Base-by-base conservation (phyloP, 2,113 vertebrate genomes). In the Canis aureus region DNA sequence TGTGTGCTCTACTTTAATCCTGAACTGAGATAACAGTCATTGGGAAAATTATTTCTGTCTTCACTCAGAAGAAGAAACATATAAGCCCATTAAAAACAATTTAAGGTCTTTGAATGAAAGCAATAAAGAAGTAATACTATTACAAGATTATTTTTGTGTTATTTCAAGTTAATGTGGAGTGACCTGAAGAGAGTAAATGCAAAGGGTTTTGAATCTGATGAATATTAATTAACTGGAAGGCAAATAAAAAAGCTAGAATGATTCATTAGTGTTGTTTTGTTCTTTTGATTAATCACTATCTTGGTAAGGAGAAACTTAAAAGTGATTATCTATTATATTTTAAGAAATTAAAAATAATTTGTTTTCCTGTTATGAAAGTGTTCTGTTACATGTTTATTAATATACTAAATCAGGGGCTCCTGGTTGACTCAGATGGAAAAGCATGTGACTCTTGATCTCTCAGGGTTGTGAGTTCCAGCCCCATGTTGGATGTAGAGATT, bases 1-100 rank as follows among this genome's bases (percentile, higher is more conserved):
- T 73, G 12, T 86, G 60, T 79, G 35, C 67, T 89, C 17, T 49
- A 53, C 64, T 95, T 89, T 95, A 93, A 95, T 92, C 66, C 35
- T 64, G 67, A 95, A 53, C 59, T 74, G 69, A 95, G 92, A 88
- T 80, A 90, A 93, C 87, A 92, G 85, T 84, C 67, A 53, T 96
- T 73, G 73, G 66, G 66, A 95, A 92, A 83, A 94, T 93, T 91
- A 95, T 93, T 97, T 95, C 64, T 96, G 78, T 88, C 51, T 89
- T 88, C 89, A 81, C 22, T 80, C 22, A 43, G 59, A 32, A 62
- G 23, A 64, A 94, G 25, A 81, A 86, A 90, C 16, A 51, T 27
- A 78, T 51, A 96, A 84, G 51, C 8, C 35, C 80, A 85, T 94
- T 91, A 89, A 95, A 94, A 97, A 92, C 57, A 89, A 87, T 92